Evolutionary conservation across 2,888 invertebrate species (phyloP).

Genomic region (Acrobasis suavella): DNA sequence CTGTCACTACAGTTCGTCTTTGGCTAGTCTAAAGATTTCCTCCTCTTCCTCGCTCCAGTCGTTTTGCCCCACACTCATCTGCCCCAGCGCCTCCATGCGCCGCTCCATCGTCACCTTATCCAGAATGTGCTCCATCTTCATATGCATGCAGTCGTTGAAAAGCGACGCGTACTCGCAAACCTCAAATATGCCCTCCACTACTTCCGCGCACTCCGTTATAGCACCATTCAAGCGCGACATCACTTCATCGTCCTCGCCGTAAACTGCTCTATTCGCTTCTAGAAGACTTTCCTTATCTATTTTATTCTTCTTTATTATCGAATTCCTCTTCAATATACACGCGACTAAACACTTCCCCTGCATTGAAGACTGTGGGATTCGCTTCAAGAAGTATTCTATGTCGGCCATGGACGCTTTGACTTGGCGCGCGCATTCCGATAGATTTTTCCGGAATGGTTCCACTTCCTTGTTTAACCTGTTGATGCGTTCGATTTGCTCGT

Average conservation of each 20-base stretch:
- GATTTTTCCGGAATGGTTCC: slow-evolving; percentile 69
- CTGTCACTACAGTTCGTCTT: slow-evolving; percentile 59
- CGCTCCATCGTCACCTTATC: slow-evolving; percentile 71
- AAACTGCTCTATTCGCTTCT: slow-evolving; percentile 60
- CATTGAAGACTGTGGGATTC: slow-evolving; percentile 60
- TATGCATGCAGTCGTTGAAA: slow-evolving; percentile 77
- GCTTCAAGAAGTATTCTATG: slow-evolving; percentile 66
- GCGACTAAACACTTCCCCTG: slow-evolving; percentile 76
- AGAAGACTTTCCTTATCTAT: slow-evolving; percentile 54
- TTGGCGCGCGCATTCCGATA: slow-evolving; percentile 69
- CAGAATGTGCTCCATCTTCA: slow-evolving; percentile 73
- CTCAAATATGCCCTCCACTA: slow-evolving; percentile 63
- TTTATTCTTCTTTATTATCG: slow-evolving; percentile 65
- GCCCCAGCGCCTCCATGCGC: slow-evolving; percentile 68
- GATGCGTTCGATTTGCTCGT: slow-evolving; percentile 59
- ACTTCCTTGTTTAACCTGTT: slow-evolving; percentile 59
- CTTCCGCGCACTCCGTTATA: slow-evolving; percentile 54
- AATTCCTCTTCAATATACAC: slow-evolving; percentile 67
- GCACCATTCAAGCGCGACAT: slow-evolving; percentile 56
- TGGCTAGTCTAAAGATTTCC: slow-evolving; percentile 62
- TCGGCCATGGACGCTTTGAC: slow-evolving; percentile 65
- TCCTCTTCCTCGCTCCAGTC: slow-evolving; percentile 68
- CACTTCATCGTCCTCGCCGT: slow-evolving; percentile 69
- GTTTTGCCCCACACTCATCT: slow-evolving; percentile 63
- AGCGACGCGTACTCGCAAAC: slow-evolving; percentile 72